Conservation (phyloP, 2,888 invertebrate genomes). For the Pterostichus niger region DNA sequence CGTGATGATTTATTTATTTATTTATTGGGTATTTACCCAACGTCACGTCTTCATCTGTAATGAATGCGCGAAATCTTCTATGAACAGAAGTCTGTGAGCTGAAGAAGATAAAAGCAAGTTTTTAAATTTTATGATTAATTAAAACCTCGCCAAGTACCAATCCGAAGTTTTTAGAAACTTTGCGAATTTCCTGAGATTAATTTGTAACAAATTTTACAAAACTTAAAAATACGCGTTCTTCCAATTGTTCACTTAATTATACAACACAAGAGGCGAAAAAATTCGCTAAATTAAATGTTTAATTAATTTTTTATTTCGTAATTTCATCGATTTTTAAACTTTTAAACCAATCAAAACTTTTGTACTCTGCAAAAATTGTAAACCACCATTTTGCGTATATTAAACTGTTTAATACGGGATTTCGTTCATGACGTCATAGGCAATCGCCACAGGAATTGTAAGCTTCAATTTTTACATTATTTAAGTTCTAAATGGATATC, state of each 20-base stretch:
- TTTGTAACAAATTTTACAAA: slow-evolving; percentile 25
- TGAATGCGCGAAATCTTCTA: not conserved
- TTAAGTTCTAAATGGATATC: too few species aligned
- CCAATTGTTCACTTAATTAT: slow-evolving; percentile 35
- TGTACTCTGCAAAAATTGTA: not conserved
- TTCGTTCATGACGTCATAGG: too few species aligned
- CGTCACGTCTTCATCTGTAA: not conserved
- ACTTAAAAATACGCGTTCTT: slow-evolving; percentile 28
- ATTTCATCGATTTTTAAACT: slow-evolving; percentile 29
- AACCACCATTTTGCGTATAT: slow-evolving; percentile 16
- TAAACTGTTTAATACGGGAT: slow-evolving; percentile 4
- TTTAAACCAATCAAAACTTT: slow-evolving; percentile 9
- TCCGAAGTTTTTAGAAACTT: slow-evolving; percentile 21
- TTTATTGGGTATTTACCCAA: too few species aligned
- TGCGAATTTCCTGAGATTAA: slow-evolving; percentile 20
- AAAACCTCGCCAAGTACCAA: slow-evolving; percentile 9
- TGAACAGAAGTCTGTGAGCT: slow-evolving; percentile 5
- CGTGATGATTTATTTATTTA: too few species aligned
- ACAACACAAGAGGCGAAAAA: slow-evolving; percentile 1
- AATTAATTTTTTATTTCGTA: slow-evolving; percentile 40
- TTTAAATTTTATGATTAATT: slow-evolving; percentile 53
- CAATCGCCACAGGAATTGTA: too few species aligned
- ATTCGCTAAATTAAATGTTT: not conserved
- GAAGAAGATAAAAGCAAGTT: slow-evolving; percentile 9
- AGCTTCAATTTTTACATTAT: too few species aligned